Evolutionary conservation across 2,113 vertebrate species (phyloP).

Genomic region (Sula dactylatra): DNA sequence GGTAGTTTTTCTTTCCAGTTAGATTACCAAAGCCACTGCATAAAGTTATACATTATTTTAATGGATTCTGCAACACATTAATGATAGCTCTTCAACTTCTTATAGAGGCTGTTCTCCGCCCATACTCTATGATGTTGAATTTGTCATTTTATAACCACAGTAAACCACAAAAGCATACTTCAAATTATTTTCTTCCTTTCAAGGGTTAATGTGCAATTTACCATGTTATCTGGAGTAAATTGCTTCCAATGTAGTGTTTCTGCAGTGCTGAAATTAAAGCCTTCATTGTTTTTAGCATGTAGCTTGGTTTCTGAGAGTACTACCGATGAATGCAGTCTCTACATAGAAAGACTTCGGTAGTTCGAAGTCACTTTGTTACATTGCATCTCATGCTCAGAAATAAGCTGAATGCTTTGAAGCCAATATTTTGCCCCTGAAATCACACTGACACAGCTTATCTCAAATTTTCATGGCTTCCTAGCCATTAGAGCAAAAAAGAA

Average conservation of each 20-base stretch:
- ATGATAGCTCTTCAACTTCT: not conserved
- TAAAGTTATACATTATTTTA: not conserved
- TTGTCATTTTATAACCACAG: not conserved
- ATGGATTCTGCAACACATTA: not conserved
- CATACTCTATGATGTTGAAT: not conserved
- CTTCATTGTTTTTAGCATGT: not conserved
- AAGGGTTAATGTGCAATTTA: not conserved
- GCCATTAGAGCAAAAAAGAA: not conserved
- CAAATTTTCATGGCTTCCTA: not conserved
- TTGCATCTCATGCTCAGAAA: not conserved
- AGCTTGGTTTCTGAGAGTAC: not conserved
- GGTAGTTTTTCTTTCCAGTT: not conserved
- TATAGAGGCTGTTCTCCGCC: not conserved
- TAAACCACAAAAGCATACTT: not conserved
- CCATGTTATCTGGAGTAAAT: not conserved
- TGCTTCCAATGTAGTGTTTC: not conserved
- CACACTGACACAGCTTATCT: not conserved
- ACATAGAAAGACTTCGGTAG: not conserved
- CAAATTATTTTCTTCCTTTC: not conserved
- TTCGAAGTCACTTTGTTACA: not conserved
- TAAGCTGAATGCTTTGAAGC: not conserved
- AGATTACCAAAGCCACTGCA: not conserved
- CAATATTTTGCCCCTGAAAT: not conserved
- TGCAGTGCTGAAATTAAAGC: not conserved
- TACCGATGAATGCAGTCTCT: not conserved